Percentiles rank a stretch among this genome's conserved stretches.
Conservation (phyloP, 2,888 invertebrate species). For the Polietes domitor region DNA sequence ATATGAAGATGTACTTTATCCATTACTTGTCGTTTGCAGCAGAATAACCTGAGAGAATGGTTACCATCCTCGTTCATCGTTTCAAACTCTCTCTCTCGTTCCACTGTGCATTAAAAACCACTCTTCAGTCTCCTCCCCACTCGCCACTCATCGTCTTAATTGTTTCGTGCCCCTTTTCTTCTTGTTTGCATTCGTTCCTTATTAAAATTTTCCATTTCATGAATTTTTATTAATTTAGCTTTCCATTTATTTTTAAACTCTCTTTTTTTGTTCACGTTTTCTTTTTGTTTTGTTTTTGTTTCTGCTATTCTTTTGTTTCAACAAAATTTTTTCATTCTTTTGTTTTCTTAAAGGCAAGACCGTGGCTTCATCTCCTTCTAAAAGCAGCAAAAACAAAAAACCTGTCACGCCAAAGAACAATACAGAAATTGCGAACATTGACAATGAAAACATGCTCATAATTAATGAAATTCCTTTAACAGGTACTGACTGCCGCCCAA, state of each 20-base stretch:
- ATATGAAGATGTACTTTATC: no score
- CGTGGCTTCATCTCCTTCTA: constrained; percentile 41
- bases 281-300: constrained; percentile 58
- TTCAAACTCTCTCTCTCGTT: neutral
- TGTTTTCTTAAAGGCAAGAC: constrained; percentile 62
- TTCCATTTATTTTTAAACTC: constrained; percentile 56
- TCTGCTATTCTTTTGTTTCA: constrained; percentile 67
- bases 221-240: constrained; percentile 62
- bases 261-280: constrained; percentile 67
- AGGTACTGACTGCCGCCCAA: constrained; percentile 48
- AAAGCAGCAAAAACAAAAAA: constrained; percentile 37
- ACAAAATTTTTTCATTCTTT: constrained; percentile 36
- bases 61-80: no score
- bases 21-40: no score
- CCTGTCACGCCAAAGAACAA: constrained; percentile 40
- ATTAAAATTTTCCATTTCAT: constrained; percentile 32
- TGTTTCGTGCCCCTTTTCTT: neutral
- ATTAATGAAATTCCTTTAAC: constrained; percentile 52
- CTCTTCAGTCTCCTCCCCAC: neutral
- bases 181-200: neutral
- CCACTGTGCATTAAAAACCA: neutral
- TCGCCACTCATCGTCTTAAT: no score
- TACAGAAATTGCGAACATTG: constrained; percentile 36
- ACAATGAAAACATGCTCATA: constrained; percentile 44
- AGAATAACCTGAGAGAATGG: no score